Evolutionary conservation across 2,113 vertebrate species (phyloP).

Genomic region (Aphyosemion australe): DNA sequence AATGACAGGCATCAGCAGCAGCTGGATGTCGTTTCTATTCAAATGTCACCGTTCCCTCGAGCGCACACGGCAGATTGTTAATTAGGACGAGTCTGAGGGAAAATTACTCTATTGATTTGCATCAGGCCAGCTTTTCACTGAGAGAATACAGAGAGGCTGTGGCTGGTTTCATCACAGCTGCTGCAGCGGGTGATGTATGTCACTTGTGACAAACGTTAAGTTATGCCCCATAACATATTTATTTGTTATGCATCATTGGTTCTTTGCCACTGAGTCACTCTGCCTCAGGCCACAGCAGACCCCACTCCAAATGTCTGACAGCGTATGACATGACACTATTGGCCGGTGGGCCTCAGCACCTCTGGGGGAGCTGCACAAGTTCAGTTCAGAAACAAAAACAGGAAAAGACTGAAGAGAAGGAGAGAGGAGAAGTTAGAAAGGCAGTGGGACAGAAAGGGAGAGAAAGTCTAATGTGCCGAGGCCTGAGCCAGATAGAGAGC

Average conservation of each 20-base stretch:
- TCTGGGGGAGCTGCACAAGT: constrained; percentile 42
- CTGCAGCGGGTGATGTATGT: constrained; percentile 8
- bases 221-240: constrained; percentile 21
- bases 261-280: constrained; percentile 16
- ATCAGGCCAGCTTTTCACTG: constrained; percentile 40
- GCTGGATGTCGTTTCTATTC: constrained; percentile 63
- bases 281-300: constrained; percentile 6
- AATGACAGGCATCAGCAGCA: constrained; percentile 48
- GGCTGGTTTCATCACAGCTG: constrained; percentile 21
- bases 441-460: constrained; percentile 17
- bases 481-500: constrained; percentile 48
- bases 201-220: constrained; percentile 23
- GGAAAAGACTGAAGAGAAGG: constrained; percentile 34
- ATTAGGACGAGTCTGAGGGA: constrained; percentile 67
- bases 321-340: constrained; percentile 21
- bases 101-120: constrained; percentile 78
- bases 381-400: constrained; percentile 44
- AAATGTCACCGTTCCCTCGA: constrained; percentile 57
- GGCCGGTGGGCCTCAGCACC: constrained; percentile 28
- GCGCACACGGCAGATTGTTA: constrained; percentile 70
- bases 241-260: constrained; percentile 30
- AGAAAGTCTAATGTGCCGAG: constrained; percentile 33
- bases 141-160: constrained; percentile 40
- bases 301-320: constrained; percentile 41
- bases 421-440: constrained; percentile 28